Percentiles rank a stretch among this genome's conserved stretches.
These are phyloP conservation scores for Cryptotis parvus DNA, from an alignment of 2,113 vertebrate genomes.

Conservation along the genomic window DNA sequence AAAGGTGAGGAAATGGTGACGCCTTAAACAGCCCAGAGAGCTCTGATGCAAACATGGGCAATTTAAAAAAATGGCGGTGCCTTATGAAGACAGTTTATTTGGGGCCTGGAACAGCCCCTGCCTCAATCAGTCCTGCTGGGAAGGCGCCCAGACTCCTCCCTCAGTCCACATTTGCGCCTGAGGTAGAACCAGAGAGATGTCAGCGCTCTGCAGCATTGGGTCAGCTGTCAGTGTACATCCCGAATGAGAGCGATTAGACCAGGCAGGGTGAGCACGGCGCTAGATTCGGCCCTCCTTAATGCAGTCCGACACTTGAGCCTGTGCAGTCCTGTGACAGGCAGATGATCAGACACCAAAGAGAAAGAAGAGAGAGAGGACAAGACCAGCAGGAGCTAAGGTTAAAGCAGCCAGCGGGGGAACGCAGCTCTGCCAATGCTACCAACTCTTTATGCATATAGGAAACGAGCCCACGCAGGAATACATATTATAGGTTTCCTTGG, in stretches of 20 bases:
- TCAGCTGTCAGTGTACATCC: not conserved
- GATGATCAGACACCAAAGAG: not conserved
- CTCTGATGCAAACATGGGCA: not conserved
- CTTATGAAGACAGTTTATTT: constrained; percentile 25
- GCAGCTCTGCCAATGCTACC: not conserved
- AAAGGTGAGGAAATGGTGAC: not conserved
- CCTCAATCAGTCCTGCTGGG: not conserved
- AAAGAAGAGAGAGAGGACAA: not conserved
- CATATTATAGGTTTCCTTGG: not conserved
- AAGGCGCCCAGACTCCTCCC: not conserved
- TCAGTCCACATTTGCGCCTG: not conserved
- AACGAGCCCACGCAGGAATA: not conserved
- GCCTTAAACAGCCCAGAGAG: not conserved
- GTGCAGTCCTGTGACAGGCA: constrained; percentile 7
- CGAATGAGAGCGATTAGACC: constrained; percentile 8
- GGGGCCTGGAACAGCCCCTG: not conserved
- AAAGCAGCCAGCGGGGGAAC: not conserved
- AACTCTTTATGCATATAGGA: not conserved
- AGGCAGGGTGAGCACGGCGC: constrained; percentile 41
- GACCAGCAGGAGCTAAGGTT: not conserved
- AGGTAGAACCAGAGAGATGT: not conserved
- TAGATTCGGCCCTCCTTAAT: constrained; percentile 2
- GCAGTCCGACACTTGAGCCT: constrained; percentile 1
- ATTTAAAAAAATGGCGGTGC: not conserved
- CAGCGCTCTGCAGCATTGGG: constrained; percentile 18